A percentile compares a stretch with the other conserved stretches of the same genome.
phyloP scores from a whole-genome alignment of 1,140 invertebrate genomes.

The Drosophila novamexicana region DNA sequence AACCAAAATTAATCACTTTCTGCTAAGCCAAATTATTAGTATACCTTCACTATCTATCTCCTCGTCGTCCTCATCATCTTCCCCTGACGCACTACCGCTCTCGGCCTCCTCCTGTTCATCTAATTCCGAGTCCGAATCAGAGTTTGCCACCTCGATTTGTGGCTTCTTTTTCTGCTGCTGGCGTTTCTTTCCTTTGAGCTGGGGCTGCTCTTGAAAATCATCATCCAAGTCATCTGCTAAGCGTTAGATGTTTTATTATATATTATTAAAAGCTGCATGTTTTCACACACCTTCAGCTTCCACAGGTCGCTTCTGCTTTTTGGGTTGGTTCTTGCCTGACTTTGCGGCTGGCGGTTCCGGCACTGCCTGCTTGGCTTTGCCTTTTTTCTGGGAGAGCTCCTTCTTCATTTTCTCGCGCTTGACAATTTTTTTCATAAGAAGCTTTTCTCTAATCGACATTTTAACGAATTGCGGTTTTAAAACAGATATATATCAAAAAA shows the following conservation, averaged over 20 bases:
- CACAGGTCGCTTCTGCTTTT: conserved; percentile 39
- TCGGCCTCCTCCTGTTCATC: conserved; percentile 34
- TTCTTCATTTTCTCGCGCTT: conserved; percentile 90
- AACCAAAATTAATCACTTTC: not conserved
- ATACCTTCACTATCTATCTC: conserved; percentile 29
- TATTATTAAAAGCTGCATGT: not conserved
- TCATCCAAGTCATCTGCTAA: conserved; percentile 57
- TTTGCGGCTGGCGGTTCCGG: conserved; percentile 5
- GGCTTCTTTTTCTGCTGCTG: conserved; percentile 61
- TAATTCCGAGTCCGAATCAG: conserved; percentile 60
- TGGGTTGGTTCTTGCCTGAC: conserved; percentile 44
- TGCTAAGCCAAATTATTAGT: not conserved
- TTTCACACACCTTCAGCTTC: conserved; percentile 39
- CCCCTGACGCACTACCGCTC: conserved; percentile 16
- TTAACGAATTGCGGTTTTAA: conserved; percentile 13
- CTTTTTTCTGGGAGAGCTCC: conserved; percentile 86
- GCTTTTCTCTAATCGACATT: conserved; percentile 91
- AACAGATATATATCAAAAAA: conserved; percentile 33
- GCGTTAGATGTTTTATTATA: not conserved
- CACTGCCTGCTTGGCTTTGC: conserved; percentile 44
- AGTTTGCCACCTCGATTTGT: conserved; percentile 74
- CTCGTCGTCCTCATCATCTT: conserved; percentile 32
- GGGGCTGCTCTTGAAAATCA: conserved; percentile 65
- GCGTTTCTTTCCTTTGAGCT: conserved; percentile 46
- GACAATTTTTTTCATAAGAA: conserved; percentile 91